Evolutionary conservation across 2,888 invertebrate genomes (phyloP), one percentile per base, ranked within the genome.

Genomic region (Eucriotettix oculatus): DNA sequence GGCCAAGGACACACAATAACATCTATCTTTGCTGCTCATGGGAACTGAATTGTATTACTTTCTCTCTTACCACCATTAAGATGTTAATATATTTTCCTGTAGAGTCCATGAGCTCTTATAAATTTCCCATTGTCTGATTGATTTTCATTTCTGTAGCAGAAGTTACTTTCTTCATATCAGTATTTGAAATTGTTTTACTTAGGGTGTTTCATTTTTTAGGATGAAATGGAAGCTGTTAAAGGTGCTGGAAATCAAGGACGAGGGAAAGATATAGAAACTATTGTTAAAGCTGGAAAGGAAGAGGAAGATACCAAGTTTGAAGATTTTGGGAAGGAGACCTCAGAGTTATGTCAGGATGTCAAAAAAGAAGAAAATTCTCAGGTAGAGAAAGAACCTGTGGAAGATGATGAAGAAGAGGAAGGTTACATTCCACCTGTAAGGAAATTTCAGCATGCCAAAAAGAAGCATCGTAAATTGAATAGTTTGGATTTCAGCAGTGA

Each of bases 201-300:
- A 16, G 16, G 17, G 29, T 29, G 40, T 16, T 54, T 9, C 2
- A 16, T 42, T 17, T 43, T 3, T 17, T 16, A 84, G 78, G 85
- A 85, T 67, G 88, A 89, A 69, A 83, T 86, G 69, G 82, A 83
- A 53, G 83, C 85, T 9, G 84, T 83, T 0, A 84, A 85, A 60
- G 86, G 87, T 41, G 86, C 87, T 0, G 90, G 91, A 1, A 87
- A 87, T 72, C 83, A 86, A 67, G 87, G 87, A 1, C 79, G 90
- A 29, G 94, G 95, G 0, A 95, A 95, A 72, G 93, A 95, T 72
- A 93, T 93, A 67, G 84, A 87, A n/a, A 93, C 90, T 58, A 92
- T 93, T 65, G 86, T 87, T 1, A 73, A 75, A 61, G 87, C 87
- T 65, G 86, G 85, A 58, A 85, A 85, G 66, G 86, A 86, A 66